phyloP scores from a whole-genome alignment of 2,113 vertebrate genomes.

The Eurypyga helias region DNA sequence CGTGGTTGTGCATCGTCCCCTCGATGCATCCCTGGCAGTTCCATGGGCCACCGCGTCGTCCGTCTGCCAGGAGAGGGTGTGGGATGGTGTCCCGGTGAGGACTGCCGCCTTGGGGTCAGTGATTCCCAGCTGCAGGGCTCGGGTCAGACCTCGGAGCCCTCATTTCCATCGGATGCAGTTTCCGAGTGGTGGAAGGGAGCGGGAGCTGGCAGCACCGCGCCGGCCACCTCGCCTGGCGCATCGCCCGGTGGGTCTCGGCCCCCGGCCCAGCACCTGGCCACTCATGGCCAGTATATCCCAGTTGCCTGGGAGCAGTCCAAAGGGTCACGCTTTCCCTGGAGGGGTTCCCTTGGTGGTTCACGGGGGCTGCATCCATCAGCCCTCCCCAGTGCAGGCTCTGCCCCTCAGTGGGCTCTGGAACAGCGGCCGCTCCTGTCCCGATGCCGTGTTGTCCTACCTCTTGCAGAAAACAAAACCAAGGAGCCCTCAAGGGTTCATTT shows the following conservation, averaged over 20 bases:
- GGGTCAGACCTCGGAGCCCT: not conserved
- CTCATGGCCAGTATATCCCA: fast-evolving
- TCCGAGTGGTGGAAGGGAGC: not conserved
- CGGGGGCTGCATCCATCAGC: fast-evolving
- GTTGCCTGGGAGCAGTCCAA: not conserved
- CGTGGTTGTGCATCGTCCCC: fast-evolving
- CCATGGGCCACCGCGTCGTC: fast-evolving
- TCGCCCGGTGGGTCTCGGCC: not conserved
- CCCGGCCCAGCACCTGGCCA: not conserved
- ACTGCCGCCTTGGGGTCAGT: fast-evolving
- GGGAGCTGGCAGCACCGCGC: fast-evolving
- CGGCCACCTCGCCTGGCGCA: not conserved
- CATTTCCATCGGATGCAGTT: fast-evolving
- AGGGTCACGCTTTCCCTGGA: fast-evolving
- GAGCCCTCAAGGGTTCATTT: constrained; percentile 62
- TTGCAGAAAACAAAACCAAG: constrained; percentile 24
- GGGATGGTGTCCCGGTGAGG: fast-evolving
- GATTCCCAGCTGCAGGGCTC: not conserved
- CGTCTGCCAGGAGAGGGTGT: not conserved
- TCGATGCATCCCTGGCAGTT: not conserved
- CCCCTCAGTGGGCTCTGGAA: not conserved
- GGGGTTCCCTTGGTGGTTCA: fast-evolving
- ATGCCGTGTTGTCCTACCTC: not conserved
- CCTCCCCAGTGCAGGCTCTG: not conserved
- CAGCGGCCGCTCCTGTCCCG: not conserved